These are phyloP conservation scores for Sebastes taczanowskii DNA, from an alignment of 2,797 vertebrate species.

Conservation along the genomic window DNA sequence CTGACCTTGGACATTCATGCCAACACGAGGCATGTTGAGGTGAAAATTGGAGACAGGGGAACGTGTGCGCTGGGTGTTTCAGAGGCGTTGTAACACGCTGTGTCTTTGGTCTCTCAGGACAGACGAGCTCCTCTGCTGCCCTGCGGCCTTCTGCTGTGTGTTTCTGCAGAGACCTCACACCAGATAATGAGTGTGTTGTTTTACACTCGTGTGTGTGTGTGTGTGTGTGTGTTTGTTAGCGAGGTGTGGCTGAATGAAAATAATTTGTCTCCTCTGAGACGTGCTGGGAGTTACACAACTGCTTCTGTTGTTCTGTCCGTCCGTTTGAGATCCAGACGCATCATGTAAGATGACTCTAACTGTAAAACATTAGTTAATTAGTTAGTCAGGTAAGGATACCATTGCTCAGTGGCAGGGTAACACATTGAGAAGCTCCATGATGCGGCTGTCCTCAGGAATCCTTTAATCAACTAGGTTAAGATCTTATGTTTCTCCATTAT, in stretches of 20 bases:
- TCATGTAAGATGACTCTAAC: not conserved
- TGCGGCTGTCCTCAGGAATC: not conserved
- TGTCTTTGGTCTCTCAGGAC: slow-evolving; percentile 29
- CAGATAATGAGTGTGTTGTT: slow-evolving; percentile 26
- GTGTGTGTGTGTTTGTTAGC: no score
- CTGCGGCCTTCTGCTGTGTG: slow-evolving; percentile 3
- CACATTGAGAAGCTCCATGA: no score
- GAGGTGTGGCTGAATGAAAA: slow-evolving; percentile 35
- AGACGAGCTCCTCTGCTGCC: not conserved
- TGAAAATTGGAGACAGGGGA: slow-evolving; percentile 41
- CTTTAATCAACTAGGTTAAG: not conserved
- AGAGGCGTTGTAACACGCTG: slow-evolving; percentile 34
- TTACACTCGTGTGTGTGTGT: not conserved
- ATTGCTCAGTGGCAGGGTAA: not conserved
- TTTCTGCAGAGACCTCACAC: slow-evolving; percentile 17
- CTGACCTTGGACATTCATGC: not conserved
- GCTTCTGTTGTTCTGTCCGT: not conserved
- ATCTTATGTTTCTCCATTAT: not conserved
- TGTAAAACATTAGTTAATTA: not conserved
- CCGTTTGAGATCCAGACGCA: not conserved
- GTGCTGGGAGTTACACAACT: slow-evolving; percentile 11
- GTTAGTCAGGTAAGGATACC: not conserved
- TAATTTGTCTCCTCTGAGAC: slow-evolving; percentile 28
- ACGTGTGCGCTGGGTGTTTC: slow-evolving; percentile 3
- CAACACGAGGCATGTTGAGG: slow-evolving; percentile 10